Evolutionary conservation across 2,888 invertebrate genomes (phyloP).

Genomic region (Sclerodermus sp.): DNA sequence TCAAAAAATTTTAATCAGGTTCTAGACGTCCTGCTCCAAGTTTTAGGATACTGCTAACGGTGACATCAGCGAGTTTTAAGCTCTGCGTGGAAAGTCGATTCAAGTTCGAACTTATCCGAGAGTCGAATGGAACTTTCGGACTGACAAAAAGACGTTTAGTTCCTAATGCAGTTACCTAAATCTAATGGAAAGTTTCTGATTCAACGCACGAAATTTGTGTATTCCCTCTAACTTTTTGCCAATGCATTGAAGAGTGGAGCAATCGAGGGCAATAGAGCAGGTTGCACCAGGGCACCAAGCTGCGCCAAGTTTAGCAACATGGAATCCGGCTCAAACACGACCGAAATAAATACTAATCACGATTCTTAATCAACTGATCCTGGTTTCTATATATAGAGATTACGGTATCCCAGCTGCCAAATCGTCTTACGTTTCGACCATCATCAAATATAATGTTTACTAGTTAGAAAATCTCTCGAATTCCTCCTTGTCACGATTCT

Average conservation of each 20-base stretch:
- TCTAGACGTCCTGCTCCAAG: too few species aligned
- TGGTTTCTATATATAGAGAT: slow-evolving; percentile 25
- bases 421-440: slow-evolving; percentile 12
- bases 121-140: too few species aligned
- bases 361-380: slow-evolving; percentile 47
- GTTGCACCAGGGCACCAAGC: slow-evolving; percentile 42
- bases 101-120: too few species aligned
- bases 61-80: too few species aligned
- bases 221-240: slow-evolving; percentile 34
- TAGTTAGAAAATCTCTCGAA: too few species aligned
- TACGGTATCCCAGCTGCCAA: slow-evolving; percentile 19
- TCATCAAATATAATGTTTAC: slow-evolving; percentile 13
- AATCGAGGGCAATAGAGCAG: slow-evolving; percentile 56
- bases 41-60: too few species aligned
- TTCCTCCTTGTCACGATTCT: too few species aligned
- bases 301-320: slow-evolving; percentile 49
- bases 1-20: too few species aligned
- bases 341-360: slow-evolving; percentile 55
- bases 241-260: slow-evolving; percentile 24
- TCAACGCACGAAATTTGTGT: slow-evolving; percentile 15
- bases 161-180: too few species aligned
- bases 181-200: too few species aligned
- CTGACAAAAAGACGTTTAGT: too few species aligned
- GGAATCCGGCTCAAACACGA: slow-evolving; percentile 51
- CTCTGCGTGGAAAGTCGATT: too few species aligned